A percentile compares a stretch with the other conserved stretches of the same genome.
These are phyloP conservation scores for Sebastiscus albofasciatus DNA, from an alignment of 2,797 vertebrate genomes.

Conservation along the genomic window DNA sequence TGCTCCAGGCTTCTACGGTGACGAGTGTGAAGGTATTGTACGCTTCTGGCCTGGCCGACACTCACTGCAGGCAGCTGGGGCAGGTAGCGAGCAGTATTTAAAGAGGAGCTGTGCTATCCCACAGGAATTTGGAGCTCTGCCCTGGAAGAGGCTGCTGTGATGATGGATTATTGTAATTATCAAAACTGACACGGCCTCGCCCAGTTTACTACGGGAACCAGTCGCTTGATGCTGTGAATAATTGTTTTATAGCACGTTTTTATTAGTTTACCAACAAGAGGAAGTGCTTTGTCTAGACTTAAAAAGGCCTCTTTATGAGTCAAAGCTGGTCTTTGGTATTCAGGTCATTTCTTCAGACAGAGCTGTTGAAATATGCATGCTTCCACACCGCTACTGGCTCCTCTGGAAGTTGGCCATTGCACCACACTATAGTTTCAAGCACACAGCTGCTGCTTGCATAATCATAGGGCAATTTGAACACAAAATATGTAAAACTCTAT, in stretches of 20 bases:
- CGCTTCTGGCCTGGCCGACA: background rate
- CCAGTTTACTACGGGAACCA: constrained; percentile 77
- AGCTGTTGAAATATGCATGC: constrained; percentile 71
- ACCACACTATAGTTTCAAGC: constrained; percentile 52
- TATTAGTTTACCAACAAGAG: constrained; percentile 86
- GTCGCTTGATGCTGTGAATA: constrained; percentile 81
- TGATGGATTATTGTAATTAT: constrained; percentile 84
- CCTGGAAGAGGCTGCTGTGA: constrained; percentile 74
- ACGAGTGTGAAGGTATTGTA: constrained; percentile 85
- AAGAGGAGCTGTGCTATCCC: constrained; percentile 72
- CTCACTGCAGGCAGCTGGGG: constrained; percentile 48
- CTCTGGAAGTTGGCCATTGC: constrained; percentile 61
- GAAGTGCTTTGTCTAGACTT: constrained; percentile 87
- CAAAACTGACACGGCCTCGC: constrained; percentile 76
- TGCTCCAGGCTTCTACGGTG: constrained; percentile 83
- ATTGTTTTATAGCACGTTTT: constrained; percentile 82
- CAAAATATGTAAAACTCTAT: constrained; percentile 59
- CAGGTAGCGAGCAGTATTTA: constrained; percentile 69
- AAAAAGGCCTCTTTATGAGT: constrained; percentile 79
- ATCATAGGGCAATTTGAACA: constrained; percentile 56
- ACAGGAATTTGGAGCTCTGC: constrained; percentile 80
- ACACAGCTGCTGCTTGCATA: constrained; percentile 70
- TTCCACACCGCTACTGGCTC: constrained; percentile 58
- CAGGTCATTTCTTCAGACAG: constrained; percentile 74
- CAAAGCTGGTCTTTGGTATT: constrained; percentile 78